Evolutionary conservation across 2,113 vertebrate genomes (phyloP), one percentile per base, ranked within the genome.

Genomic region (Pomatorhinus ruficollis): DNA sequence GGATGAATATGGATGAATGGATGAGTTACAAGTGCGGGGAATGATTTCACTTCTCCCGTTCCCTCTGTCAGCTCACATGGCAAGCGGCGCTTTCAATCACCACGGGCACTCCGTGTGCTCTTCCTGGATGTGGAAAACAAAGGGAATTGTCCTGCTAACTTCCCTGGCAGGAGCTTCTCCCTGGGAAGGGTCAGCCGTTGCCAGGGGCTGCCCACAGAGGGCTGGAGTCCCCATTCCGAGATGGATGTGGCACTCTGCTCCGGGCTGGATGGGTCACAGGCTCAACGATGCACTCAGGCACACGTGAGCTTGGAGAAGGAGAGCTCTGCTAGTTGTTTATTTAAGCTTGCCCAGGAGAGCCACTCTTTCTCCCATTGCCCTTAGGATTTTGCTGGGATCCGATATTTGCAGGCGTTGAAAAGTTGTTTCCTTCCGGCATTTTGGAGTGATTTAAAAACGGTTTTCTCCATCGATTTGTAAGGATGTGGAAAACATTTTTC

Each of bases 1-100:
- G 94, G 56, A 97, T 96, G 93, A 96, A 93, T 90, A 96, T 95
- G 96, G 97, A 96, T 97, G 93, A 95, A 39, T 69, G 7, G 31
- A 56, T 39, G 86, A 94, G 74, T 42, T 11, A 30, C 70, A 49
- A 93, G 94, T 35, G 95, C 85, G 40, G 39, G 40, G 45, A 96
- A 90, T 59, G 88, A 93, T 87, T 83, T 77, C 39, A 71, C 94
- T 97, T 81, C 93, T 97, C 66, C 23, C 83, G 6, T 42, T 42
- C 42, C 42, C 42, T 42, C 42, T 42, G 42, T 16, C 42, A 16
- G 42, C 42, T 42, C 42, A 42, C 39, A 40, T 40, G 39, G 39
- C 39, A 39, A 39, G 11, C 40, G 40, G 40, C 5, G 40, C 42
- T 42, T 42, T 42, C 6, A 16, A 9, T 44, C 44, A 44, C 44